Evolutionary conservation across 1,140 invertebrate species (phyloP), one percentile per base, ranked within the genome.

Genomic region (Druon quercuslanigerum): DNA sequence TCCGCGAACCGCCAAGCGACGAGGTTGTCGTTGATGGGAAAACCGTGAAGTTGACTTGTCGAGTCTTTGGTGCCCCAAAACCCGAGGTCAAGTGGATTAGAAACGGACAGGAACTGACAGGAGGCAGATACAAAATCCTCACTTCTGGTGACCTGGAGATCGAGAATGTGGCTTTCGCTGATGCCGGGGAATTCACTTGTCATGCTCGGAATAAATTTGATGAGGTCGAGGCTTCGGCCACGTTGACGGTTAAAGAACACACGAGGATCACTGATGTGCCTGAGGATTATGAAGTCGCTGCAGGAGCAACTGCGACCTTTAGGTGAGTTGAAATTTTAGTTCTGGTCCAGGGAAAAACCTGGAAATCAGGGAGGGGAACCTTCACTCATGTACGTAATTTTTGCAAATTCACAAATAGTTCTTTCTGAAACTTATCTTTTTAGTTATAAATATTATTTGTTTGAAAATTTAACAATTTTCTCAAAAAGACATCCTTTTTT

Each of bases 31-130:
- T 98, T 16, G 96, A 98, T 87, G 96, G 96, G 0, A 94, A 94
- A 60, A 94, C 94, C 54, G 94, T 98, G 0, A 96, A 93, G 72
- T 90, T 99, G 83, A 96, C 94, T 13, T 99, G 99, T 91, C 93
- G 95, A 66, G 97, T 99, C n/a, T 97, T 98, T 91, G 98, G 98
- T 25, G 98, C 98, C 1, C 98, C 98, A 2, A 96, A 96, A 87
- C 98, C 98, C 0, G 93, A 95, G 77, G 96, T 99, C n/a, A 97
- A 97, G 87, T 99, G 98, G 98, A 94, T 96, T 78, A 94, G 95
- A 76, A 96, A 96, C 82, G 94, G 94, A 19, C 92, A 94, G 84
- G 96, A 96, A 89, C 90, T 98, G 66, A 98, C 96, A 73, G 97
- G 97, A 1, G 97, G 96, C 16, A 93, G 95, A 50, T 98, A 95